Conservation (phyloP, 2,113 vertebrate genomes). For the mouse (Mus musculus) region DNA sequence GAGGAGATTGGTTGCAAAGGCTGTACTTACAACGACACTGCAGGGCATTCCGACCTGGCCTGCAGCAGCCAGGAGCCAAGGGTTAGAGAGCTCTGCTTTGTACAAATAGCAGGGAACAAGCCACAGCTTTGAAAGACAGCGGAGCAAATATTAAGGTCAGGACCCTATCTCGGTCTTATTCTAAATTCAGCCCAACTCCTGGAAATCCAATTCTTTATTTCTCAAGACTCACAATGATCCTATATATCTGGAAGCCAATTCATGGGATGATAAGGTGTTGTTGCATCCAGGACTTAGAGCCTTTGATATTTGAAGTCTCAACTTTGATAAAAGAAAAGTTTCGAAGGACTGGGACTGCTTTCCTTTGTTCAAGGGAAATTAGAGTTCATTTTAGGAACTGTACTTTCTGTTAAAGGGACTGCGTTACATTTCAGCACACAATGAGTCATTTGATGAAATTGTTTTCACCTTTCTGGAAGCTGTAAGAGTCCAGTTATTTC, state of each 20-base stretch:
- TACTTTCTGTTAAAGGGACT: conserved; percentile 42
- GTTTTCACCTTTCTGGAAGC: conserved; percentile 61
- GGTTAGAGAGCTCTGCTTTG: conserved; percentile 12
- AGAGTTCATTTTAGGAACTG: conserved; percentile 57
- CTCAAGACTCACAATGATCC: conserved; percentile 59
- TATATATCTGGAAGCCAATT: conserved; percentile 58
- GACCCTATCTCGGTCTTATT: conserved; percentile 58
- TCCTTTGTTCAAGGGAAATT: conserved; percentile 63
- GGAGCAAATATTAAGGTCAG: conserved; percentile 63
- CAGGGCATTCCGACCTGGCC: conserved; percentile 22
- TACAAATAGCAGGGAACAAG: conserved; percentile 56
- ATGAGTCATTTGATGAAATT: conserved; percentile 47
- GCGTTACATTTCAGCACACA: conserved; percentile 52
- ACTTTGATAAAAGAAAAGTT: conserved; percentile 67
- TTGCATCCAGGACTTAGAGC: conserved; percentile 34
- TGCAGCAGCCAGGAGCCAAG: neutral
- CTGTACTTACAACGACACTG: neutral
- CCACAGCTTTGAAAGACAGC: conserved; percentile 41
- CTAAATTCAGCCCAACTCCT: conserved; percentile 65
- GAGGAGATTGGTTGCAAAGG: conserved; percentile 30
- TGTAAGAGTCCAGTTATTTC: neutral
- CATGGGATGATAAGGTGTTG: conserved; percentile 8
- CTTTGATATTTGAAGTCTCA: conserved; percentile 56
- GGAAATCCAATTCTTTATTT: conserved; percentile 76
- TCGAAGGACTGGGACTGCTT: conserved; percentile 52